Evolutionary conservation across 2,113 vertebrate species (phyloP).

Genomic region (Cygnus buccinator): DNA sequence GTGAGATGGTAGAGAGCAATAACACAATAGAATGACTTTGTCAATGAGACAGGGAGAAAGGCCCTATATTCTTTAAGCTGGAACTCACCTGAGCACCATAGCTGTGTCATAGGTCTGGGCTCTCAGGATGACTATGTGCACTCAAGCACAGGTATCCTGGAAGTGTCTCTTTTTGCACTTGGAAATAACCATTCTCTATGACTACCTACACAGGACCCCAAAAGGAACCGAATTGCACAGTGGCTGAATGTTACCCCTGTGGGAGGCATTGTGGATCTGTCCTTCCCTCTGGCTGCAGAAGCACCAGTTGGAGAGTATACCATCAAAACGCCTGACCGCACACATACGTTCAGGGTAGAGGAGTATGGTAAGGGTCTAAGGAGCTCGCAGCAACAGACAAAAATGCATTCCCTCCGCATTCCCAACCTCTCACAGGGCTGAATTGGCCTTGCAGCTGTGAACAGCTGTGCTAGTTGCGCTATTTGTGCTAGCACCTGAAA

Average conservation of each 20-base stretch:
- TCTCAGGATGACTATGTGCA: neutral
- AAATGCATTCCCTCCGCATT: neutral
- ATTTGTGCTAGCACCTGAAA: neutral
- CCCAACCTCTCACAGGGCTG: accelerated
- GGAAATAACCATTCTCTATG: neutral
- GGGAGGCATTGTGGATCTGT: conserved; percentile 64
- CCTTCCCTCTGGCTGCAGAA: conserved; percentile 57
- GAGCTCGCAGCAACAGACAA: neutral
- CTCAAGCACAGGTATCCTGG: neutral
- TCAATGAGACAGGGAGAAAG: neutral
- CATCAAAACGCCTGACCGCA: conserved; percentile 5
- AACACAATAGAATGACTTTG: neutral
- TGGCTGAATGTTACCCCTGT: conserved; percentile 44
- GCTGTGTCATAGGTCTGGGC: neutral
- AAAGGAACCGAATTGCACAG: conserved; percentile 53
- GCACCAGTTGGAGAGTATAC: conserved; percentile 34
- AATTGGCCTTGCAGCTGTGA: neutral
- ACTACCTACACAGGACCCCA: conserved; percentile 44
- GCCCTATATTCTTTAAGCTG: neutral
- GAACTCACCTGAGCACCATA: neutral
- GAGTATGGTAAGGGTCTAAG: conserved; percentile 56
- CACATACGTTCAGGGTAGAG: conserved; percentile 45
- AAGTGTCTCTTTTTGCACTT: neutral
- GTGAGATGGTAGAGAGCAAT: neutral
- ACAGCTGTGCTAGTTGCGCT: neutral